Conservation (phyloP, 2,888 invertebrate species). For the Ophion ventricosus region DNA sequence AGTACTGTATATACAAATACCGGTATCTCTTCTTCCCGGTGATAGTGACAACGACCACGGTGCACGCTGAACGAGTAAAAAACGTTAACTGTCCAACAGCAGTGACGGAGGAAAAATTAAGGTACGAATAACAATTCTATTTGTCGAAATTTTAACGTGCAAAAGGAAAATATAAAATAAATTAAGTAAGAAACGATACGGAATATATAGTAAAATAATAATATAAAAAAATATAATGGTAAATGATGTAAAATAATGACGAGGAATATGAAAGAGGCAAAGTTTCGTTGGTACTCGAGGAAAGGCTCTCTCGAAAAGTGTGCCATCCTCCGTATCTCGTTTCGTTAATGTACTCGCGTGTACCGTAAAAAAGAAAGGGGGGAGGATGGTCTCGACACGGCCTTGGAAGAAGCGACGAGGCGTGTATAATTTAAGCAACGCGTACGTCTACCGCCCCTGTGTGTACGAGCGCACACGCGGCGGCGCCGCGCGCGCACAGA, state of each 20-base stretch:
- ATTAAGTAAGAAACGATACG: no score
- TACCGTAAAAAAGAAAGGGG: slow-evolving; percentile 30
- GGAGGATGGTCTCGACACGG: slow-evolving; percentile 49
- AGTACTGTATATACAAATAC: not conserved
- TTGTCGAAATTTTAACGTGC: no score
- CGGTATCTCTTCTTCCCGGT: slow-evolving; percentile 5
- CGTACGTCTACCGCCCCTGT: not conserved
- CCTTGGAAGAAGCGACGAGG: slow-evolving; percentile 61
- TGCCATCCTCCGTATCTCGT: slow-evolving; percentile 58
- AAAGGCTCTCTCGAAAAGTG: slow-evolving; percentile 58
- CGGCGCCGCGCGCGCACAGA: not conserved
- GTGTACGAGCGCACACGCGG: not conserved
- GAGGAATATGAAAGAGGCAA: no score
- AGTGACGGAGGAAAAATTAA: no score
- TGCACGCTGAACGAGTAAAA: no score
- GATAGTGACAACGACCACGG: not conserved
- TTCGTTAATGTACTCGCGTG: slow-evolving; percentile 53
- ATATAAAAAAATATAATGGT: no score
- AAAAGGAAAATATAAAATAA: no score
- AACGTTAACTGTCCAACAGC: no score
- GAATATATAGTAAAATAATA: no score
- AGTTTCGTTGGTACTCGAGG: slow-evolving; percentile 18
- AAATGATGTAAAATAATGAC: no score
- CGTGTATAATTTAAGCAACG: slow-evolving; percentile 51
- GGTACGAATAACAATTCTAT: no score